phyloP scores from a whole-genome alignment of 2,797 vertebrate species.

The Aselliscus stoliczkanus region DNA sequence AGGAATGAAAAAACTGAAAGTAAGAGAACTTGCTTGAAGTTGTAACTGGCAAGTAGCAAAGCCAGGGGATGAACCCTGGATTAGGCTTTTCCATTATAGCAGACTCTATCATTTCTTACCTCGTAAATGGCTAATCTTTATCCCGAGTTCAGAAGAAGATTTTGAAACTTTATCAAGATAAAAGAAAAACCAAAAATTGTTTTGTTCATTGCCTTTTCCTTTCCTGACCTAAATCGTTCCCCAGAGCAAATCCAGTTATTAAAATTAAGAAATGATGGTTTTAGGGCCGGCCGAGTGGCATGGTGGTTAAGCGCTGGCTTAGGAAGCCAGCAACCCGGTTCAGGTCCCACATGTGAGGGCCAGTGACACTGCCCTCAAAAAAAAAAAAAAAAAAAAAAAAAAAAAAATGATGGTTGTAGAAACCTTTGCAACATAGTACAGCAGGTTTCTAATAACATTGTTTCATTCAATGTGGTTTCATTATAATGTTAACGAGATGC shows the following conservation, averaged over 20 bases:
- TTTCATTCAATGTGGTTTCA: not conserved
- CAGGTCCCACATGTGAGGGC: too few relatives aligned
- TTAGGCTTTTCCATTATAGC: not conserved
- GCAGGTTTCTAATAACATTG: not conserved
- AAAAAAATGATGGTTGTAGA: slow-evolving; percentile 36
- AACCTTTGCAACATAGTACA: not conserved
- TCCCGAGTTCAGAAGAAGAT: not conserved
- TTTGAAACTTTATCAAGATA: not conserved
- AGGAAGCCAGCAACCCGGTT: too few relatives aligned
- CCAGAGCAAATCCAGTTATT: not conserved
- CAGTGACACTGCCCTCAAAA: too few relatives aligned
- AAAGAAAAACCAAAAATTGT: not conserved
- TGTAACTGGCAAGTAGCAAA: not conserved
- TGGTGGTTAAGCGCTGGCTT: too few relatives aligned
- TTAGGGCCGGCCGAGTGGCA: too few relatives aligned
- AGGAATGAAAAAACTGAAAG: slow-evolving; percentile 18
- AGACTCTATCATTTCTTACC: not conserved
- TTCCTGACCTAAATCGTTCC: slow-evolving; percentile 18
- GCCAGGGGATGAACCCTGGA: not conserved
- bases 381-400: too few relatives aligned
- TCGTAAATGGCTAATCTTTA: not conserved
- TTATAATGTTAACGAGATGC: not conserved
- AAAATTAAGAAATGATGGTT: slow-evolving; percentile 33
- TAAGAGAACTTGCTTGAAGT: not conserved
- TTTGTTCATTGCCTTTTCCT: slow-evolving; percentile 23